A percentile compares a stretch with the other conserved stretches of the same genome.
Evolutionary conservation across 2,797 vertebrate species (phyloP).

Genomic region (Microctenopoma steveboyesi): DNA sequence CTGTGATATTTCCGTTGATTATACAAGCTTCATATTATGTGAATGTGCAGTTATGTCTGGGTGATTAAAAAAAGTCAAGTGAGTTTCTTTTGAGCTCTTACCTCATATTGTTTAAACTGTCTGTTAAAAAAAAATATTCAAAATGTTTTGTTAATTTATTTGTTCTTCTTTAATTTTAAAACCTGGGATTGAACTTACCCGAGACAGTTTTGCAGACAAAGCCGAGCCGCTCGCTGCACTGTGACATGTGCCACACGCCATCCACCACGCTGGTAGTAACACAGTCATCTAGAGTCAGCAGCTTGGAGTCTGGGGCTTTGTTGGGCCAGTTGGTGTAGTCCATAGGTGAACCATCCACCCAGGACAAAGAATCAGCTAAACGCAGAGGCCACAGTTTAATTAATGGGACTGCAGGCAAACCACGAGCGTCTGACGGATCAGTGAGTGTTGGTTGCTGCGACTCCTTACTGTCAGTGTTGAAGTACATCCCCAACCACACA

Average conservation of each 20-base stretch:
- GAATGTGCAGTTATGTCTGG: background rate
- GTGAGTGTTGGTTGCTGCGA: background rate
- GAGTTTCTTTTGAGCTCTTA: no score
- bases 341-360: constrained; percentile 88
- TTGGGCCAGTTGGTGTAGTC: constrained; percentile 90
- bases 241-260: constrained; percentile 86
- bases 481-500: constrained; percentile 90
- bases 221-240: constrained; percentile 85
- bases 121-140: no score
- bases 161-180: no score
- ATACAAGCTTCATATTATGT: background rate
- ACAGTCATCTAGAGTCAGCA: constrained; percentile 82
- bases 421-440: background rate
- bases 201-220: constrained; percentile 90
- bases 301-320: constrained; percentile 80
- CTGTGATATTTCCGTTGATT: no score
- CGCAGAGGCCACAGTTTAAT: constrained; percentile 25
- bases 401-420: background rate
- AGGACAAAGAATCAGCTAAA: constrained; percentile 85
- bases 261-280: constrained; percentile 82
- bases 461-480: constrained; percentile 87
- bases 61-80: background rate
- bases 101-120: no score
- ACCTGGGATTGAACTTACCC: constrained; percentile 73
- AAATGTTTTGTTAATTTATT: no score